phyloP scores from a whole-genome alignment of 1,140 invertebrate genomes.

The Pantala flavescens region DNA sequence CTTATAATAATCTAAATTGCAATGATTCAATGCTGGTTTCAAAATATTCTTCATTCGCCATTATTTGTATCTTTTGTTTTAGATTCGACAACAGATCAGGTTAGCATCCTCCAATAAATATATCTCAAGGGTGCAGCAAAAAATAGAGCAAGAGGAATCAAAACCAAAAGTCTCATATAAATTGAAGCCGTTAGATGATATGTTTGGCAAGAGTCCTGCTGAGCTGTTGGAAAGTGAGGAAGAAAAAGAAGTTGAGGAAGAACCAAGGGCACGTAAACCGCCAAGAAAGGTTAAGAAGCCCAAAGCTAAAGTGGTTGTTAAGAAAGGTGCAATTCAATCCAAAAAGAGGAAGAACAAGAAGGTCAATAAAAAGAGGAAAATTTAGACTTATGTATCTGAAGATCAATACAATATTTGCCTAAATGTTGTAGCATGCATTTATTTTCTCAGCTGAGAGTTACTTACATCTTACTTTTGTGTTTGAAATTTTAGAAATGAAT shows the following conservation, averaged over 20 bases:
- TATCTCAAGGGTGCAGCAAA: neutral
- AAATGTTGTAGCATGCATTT: too few relatives aligned
- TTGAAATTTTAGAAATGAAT: too few relatives aligned
- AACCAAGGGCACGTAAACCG: neutral
- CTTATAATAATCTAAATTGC: neutral
- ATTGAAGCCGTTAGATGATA: neutral
- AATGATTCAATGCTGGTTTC: too few relatives aligned
- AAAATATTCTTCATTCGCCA: too few relatives aligned
- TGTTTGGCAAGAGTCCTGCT: neutral
- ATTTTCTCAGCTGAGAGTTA: too few relatives aligned
- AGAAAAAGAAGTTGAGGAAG: neutral
- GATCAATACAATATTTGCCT: too few relatives aligned
- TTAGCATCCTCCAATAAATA: neutral
- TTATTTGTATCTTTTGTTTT: neutral
- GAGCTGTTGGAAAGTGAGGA: neutral
- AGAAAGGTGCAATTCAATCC: neutral
- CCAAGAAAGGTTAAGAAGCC: neutral
- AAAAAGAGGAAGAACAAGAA: neutral
- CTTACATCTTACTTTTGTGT: too few relatives aligned
- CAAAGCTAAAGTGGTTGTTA: neutral
- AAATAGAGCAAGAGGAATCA: neutral
- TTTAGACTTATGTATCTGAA: too few relatives aligned
- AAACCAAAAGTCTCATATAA: neutral
- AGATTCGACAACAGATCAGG: neutral
- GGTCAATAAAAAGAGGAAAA: neutral